A percentile compares a stretch with the other conserved stretches of the same genome.
Evolutionary conservation across 2,113 vertebrate species (phyloP).

Genomic region (Anguilla rostrata): DNA sequence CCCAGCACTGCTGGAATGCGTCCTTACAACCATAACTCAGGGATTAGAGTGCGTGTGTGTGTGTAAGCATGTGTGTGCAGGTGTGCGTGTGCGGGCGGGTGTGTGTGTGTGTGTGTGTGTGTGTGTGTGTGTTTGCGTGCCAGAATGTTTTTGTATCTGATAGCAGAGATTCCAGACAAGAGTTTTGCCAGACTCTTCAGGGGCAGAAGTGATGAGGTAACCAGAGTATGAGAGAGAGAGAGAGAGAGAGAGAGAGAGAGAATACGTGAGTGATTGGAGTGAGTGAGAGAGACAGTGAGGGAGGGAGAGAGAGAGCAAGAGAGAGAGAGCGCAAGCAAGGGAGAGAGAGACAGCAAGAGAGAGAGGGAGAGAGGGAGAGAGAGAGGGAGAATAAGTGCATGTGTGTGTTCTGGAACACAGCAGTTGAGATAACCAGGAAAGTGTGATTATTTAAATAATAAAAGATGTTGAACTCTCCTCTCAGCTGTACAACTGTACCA

Average conservation of each 20-base stretch:
- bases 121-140: slow-evolving; percentile 11
- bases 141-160: neutral
- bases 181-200: slow-evolving; percentile 7
- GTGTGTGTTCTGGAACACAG: neutral
- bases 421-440: slow-evolving; percentile 42
- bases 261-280: neutral
- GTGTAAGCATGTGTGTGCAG: slow-evolving; percentile 5
- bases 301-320: neutral
- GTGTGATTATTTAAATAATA: slow-evolving; percentile 12
- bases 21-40: neutral
- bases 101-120: slow-evolving; percentile 1
- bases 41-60: neutral
- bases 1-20: slow-evolving; percentile 15
- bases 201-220: slow-evolving; percentile 37
- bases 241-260: neutral
- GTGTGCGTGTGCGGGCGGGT: neutral
- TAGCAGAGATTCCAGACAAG: neutral
- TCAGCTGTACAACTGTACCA: too few species aligned
- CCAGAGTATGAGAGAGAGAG: neutral
- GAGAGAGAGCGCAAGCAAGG: neutral
- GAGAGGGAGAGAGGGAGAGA: neutral
- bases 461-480: neutral
- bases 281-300: neutral
- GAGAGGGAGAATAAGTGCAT: neutral
- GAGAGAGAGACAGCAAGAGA: neutral